A percentile compares a stretch with the other conserved stretches of the same genome.
phyloP scores from a whole-genome alignment of 2,113 vertebrate genomes.

The Symphodus melops region DNA sequence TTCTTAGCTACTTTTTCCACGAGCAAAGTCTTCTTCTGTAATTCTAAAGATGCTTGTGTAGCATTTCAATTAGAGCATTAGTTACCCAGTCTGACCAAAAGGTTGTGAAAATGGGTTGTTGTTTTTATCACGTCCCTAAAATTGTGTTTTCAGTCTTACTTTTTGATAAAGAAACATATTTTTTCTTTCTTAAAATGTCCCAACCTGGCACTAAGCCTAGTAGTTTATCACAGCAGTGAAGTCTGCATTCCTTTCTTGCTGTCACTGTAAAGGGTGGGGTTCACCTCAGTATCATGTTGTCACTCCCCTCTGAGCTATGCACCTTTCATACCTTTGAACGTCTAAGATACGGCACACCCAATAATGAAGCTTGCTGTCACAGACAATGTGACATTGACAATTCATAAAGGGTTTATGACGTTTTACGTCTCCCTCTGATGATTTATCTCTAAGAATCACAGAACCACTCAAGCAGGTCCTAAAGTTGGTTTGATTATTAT shows the following conservation, averaged over 20 bases:
- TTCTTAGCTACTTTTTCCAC: not conserved
- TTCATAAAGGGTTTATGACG: not conserved
- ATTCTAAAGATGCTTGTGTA: no score
- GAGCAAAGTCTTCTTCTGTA: not conserved
- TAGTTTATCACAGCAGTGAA: not conserved
- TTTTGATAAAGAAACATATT: no score
- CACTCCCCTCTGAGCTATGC: conserved; percentile 73
- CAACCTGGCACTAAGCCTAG: not conserved
- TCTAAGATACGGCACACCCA: conserved; percentile 53
- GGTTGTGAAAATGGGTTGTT: no score
- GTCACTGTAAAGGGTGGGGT: conserved; percentile 20
- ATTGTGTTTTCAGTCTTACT: no score
- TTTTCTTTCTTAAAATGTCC: not conserved
- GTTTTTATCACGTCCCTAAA: no score
- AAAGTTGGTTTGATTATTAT: not conserved
- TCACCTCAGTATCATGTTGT: conserved; percentile 30
- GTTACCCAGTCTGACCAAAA: no score
- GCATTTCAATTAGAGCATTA: no score
- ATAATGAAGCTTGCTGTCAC: not conserved
- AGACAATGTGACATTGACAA: not conserved
- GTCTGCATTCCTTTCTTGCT: conserved; percentile 57
- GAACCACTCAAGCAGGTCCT: not conserved
- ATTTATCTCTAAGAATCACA: not conserved
- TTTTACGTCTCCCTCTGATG: not conserved
- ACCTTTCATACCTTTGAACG: conserved; percentile 56